Evolutionary conservation across 2,113 vertebrate genomes (phyloP).

Genomic region (Phaetusa simplex): DNA sequence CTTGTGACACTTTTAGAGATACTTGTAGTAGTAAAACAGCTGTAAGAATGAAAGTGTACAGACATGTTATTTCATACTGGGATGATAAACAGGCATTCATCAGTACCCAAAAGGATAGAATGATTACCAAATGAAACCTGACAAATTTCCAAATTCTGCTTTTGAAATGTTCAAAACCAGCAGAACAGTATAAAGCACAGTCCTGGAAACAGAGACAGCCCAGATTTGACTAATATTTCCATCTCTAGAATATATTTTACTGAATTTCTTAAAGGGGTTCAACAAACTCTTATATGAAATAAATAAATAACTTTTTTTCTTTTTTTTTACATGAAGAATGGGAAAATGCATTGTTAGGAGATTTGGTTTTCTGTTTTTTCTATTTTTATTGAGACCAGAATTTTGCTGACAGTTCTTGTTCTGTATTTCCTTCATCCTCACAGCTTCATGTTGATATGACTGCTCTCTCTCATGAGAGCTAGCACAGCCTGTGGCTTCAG

Average conservation of each 20-base stretch:
- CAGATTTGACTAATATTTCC: neutral
- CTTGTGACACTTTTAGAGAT: neutral
- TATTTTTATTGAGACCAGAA: neutral
- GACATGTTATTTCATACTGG: constrained; percentile 13
- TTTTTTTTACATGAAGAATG: neutral
- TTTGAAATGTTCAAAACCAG: neutral
- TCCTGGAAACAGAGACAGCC: neutral
- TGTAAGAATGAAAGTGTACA: neutral
- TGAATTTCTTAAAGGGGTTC: neutral
- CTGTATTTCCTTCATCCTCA: neutral
- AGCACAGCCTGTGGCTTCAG: neutral
- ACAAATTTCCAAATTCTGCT: neutral
- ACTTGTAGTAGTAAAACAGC: neutral
- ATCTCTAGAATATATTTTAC: neutral
- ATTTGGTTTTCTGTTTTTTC: neutral
- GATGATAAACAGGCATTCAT: constrained; percentile 15
- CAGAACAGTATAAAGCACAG: neutral
- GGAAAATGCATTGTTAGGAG: neutral
- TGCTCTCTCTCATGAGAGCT: neutral
- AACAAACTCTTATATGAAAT: neutral
- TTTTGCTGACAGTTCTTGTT: neutral
- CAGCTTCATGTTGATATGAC: neutral
- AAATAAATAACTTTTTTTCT: neutral
- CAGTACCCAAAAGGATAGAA: neutral
- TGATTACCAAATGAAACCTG: neutral